phyloP scores from a whole-genome alignment of 37 sponge, comb jelly and placozoan genomes.

The Bolinopsis microptera region DNA sequence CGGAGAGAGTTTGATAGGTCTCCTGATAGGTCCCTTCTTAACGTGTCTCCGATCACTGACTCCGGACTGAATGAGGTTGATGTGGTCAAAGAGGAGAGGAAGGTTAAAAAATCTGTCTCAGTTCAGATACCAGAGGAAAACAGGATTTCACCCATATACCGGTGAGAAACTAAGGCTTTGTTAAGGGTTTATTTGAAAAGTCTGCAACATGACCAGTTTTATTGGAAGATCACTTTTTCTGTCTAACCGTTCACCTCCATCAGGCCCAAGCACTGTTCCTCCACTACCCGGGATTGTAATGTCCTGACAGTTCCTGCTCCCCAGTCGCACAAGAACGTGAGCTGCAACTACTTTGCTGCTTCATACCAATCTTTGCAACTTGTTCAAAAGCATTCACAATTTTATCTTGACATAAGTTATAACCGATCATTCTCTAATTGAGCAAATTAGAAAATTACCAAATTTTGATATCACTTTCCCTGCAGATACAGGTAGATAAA shows the following conservation, averaged over 20 bases:
- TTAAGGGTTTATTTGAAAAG: no score
- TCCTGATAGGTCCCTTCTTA: constrained; percentile 12
- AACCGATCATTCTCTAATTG: no score
- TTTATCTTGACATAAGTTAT: no score
- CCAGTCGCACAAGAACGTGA: not conserved
- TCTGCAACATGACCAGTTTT: no score
- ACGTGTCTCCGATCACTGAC: constrained; percentile 59
- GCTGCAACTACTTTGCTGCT: not conserved
- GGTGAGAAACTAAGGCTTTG: not conserved
- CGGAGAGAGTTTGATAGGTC: constrained; percentile 19
- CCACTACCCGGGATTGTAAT: not conserved
- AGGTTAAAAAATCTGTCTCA: not conserved
- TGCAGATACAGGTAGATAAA: not conserved
- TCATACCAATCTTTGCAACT: not conserved
- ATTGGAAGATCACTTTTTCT: no score
- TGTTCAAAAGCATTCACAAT: not conserved
- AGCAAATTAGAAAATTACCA: no score
- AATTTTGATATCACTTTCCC: no score
- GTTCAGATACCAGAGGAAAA: no score
- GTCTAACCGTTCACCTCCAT: no score
- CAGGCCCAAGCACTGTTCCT: constrained; percentile 7
- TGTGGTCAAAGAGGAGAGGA: constrained; percentile 12
- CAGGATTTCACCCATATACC: not conserved
- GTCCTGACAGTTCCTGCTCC: not conserved
- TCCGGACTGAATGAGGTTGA: not conserved